Conservation (phyloP, 1,140 invertebrate genomes). For the Ceratina australensis region DNA sequence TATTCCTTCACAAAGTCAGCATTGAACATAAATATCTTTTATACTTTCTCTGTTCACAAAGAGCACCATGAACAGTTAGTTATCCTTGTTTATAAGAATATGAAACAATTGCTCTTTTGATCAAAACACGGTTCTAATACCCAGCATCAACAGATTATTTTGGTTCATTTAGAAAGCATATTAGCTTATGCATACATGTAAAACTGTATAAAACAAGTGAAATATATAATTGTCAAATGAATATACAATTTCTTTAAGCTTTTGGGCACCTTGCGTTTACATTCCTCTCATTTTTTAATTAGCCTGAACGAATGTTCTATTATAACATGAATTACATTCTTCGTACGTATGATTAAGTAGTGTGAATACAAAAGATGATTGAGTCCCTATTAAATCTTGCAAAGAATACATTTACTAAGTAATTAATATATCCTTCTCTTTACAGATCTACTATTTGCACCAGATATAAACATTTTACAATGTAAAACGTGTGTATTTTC, state of each 20-base stretch:
- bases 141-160: not conserved
- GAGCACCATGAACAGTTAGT: constrained; percentile 36
- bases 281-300: constrained; percentile 14
- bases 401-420: constrained; percentile 18
- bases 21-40: constrained; percentile 32
- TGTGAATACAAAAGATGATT: constrained; percentile 4
- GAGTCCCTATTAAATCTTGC: not conserved
- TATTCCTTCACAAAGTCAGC: constrained; percentile 54
- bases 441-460: constrained; percentile 26
- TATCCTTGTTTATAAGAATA: constrained; percentile 40
- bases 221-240: constrained; percentile 6
- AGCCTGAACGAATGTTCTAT: constrained; percentile 13
- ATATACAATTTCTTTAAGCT: not conserved
- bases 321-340: constrained; percentile 1
- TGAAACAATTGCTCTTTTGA: constrained; percentile 17
- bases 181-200: constrained; percentile 6
- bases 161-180: constrained; percentile 8
- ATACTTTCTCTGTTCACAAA: constrained; percentile 1
- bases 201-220: constrained; percentile 21
- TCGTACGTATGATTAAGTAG: not conserved
- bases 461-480: constrained; percentile 30
- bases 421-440: constrained; percentile 12
- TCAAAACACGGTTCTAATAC: constrained; percentile 1
- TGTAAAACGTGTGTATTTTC: constrained; percentile 2
- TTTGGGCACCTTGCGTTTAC: not conserved